Evolutionary conservation across 2,797 vertebrate genomes (phyloP).

Genomic region (Pseudochirops corinnae): DNA sequence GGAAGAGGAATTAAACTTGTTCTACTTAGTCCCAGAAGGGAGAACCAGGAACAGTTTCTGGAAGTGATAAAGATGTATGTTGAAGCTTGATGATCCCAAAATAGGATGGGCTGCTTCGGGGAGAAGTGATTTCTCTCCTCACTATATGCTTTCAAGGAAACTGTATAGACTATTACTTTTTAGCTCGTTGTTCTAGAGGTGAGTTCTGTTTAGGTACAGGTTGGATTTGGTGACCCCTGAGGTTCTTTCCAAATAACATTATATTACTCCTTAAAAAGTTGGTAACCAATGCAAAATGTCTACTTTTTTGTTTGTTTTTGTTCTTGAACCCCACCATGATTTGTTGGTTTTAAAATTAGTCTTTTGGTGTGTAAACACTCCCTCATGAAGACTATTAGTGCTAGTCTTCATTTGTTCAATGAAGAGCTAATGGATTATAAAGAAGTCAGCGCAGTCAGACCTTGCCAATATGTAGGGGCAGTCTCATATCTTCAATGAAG

Average conservation of each 20-base stretch:
- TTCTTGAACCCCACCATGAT: neutral
- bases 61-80: neutral
- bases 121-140: neutral
- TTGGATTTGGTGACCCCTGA: neutral
- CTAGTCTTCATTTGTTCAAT: neutral
- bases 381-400: neutral
- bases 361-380: neutral
- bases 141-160: neutral
- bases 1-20: neutral
- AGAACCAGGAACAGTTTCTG: neutral
- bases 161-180: neutral
- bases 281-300: neutral
- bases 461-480: neutral
- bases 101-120: neutral
- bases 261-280: neutral
- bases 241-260: neutral
- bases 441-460: neutral
- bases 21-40: neutral
- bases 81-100: neutral
- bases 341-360: neutral
- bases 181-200: neutral
- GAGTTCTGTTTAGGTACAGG: neutral
- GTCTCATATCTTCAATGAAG: neutral
- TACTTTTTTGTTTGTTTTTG: neutral
- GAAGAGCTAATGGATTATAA: neutral